phyloP scores from a whole-genome alignment of 2,113 vertebrate genomes.

The Tonatia bakeri region DNA sequence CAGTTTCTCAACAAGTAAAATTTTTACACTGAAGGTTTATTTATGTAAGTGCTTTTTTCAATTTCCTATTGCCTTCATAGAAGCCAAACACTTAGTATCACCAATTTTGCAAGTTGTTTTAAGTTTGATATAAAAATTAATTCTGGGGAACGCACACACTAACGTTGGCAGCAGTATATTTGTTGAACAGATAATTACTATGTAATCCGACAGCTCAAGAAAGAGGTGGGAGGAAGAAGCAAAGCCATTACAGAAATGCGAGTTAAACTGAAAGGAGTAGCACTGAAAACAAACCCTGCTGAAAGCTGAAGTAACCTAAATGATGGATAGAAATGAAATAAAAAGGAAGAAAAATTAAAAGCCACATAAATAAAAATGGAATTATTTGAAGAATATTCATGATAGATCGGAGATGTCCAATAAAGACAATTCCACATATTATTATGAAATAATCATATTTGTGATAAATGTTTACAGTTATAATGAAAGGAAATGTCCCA shows the following conservation, averaged over 20 bases:
- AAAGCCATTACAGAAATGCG: background rate
- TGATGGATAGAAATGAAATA: background rate
- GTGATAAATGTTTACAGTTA: background rate
- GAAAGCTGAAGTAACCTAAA: background rate
- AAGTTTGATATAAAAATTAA: background rate
- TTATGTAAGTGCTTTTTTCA: background rate
- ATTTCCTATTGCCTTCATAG: background rate
- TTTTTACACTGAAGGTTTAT: background rate
- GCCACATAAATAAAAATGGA: background rate
- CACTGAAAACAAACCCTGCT: background rate
- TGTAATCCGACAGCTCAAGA: background rate
- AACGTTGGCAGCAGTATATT: background rate
- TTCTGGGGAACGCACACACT: background rate
- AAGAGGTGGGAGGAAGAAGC: background rate
- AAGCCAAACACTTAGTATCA: background rate
- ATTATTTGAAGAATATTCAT: background rate
- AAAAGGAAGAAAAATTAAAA: background rate
- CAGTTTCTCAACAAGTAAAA: background rate
- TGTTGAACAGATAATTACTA: background rate
- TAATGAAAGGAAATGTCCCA: background rate
- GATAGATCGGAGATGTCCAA: background rate
- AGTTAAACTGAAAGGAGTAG: background rate
- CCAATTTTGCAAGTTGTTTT: background rate
- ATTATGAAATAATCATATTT: background rate
- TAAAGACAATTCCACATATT: background rate